phyloP scores from a whole-genome alignment of 2,797 vertebrate species.

The Pachyuromys duprasi region DNA sequence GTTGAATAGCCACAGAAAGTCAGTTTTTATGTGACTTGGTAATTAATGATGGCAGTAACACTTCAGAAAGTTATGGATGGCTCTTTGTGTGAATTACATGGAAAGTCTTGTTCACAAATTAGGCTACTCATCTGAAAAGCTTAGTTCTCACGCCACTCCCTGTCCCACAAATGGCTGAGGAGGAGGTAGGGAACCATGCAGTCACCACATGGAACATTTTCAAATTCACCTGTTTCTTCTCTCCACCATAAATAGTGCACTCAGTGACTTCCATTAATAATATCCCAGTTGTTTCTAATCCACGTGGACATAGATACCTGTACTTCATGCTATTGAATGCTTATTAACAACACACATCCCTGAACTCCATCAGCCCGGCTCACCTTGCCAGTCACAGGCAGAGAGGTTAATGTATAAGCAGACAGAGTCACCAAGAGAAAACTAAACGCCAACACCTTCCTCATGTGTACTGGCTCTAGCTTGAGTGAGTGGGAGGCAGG shows the following conservation, averaged over 20 bases:
- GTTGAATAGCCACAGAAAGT: conserved; percentile 36
- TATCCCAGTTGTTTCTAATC: not conserved
- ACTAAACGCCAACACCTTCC: not conserved
- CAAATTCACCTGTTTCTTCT: not conserved
- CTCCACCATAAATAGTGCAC: not conserved
- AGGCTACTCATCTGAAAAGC: not conserved
- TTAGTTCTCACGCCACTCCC: not conserved
- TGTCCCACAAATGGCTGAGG: not conserved
- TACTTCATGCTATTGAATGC: accelerated
- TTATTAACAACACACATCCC: not conserved
- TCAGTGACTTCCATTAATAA: not conserved
- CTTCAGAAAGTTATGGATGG: not conserved
- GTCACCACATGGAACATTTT: conserved; percentile 1
- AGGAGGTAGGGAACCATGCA: not conserved
- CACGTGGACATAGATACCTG: not conserved
- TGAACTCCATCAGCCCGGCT: not conserved
- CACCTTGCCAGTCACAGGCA: not conserved
- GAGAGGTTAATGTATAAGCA: not conserved
- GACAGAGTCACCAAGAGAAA: not conserved
- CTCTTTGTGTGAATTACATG: not conserved
- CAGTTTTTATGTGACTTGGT: not conserved
- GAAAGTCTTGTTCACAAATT: not conserved
- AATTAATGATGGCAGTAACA: not conserved
- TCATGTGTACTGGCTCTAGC: not conserved
- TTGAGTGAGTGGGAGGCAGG: not conserved